phyloP scores from a whole-genome alignment of 1,140 invertebrate genomes.

The Pectinophora gossypiella region DNA sequence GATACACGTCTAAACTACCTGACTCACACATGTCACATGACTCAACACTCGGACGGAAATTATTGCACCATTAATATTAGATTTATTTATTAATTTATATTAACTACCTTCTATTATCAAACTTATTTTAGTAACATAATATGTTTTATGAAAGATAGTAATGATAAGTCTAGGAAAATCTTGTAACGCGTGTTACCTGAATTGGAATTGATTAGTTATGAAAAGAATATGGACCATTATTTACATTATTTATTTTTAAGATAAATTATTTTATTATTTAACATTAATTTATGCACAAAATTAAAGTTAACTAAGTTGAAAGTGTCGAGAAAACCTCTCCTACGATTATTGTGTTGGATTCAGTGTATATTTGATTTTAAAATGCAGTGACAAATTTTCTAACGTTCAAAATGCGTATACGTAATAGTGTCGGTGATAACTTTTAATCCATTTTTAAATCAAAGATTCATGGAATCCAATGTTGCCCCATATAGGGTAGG shows the following conservation, averaged over 20 bases:
- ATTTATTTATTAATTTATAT: too few relatives aligned
- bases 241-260: too few relatives aligned
- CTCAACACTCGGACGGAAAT: too few relatives aligned
- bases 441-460: background rate
- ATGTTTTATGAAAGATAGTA: background rate
- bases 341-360: background rate
- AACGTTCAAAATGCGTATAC: constrained; percentile 1
- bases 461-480: background rate
- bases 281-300: background rate
- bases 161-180: background rate
- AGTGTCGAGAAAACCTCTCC: too few relatives aligned
- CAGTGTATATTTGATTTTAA: background rate
- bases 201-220: constrained; percentile 22
- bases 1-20: constrained; percentile 56
- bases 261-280: background rate
- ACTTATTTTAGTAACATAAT: background rate
- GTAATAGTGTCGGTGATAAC: background rate
- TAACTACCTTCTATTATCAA: too few relatives aligned
- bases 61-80: background rate
- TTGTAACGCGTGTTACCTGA: constrained; percentile 3
- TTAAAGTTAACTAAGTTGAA: too few relatives aligned
- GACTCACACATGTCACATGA: too few relatives aligned
- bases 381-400: background rate
- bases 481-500: background rate
- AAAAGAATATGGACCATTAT: constrained; percentile 1